Evolutionary conservation across 2,113 vertebrate species (phyloP).

Genomic region (Actenoides lindsayi): DNA sequence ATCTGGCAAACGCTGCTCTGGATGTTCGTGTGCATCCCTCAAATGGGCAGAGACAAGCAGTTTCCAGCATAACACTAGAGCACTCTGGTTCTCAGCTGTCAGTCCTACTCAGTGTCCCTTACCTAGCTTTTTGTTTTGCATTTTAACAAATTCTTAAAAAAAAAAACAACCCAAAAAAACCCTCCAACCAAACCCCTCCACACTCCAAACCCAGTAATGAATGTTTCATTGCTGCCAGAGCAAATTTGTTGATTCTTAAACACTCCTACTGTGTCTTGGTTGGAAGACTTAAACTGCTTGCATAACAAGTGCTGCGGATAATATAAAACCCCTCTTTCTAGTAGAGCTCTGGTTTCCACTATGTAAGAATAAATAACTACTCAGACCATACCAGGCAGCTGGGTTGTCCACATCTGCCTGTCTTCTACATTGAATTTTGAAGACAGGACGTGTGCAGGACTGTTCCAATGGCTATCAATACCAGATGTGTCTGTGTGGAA

Average conservation of each 20-base stretch:
- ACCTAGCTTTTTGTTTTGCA: background rate
- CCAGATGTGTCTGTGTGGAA: background rate
- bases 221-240: background rate
- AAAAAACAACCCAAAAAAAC: background rate
- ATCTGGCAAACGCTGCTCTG: background rate
- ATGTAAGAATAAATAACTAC: background rate
- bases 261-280: conserved; percentile 19
- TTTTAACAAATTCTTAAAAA: background rate
- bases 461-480: background rate
- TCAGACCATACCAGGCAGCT: conserved; percentile 2
- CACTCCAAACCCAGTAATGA: background rate
- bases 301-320: background rate
- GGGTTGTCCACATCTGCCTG: background rate
- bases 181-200: background rate
- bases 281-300: conserved; percentile 38
- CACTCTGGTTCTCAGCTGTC: background rate
- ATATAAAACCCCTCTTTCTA: background rate
- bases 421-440: background rate
- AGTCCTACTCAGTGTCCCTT: background rate
- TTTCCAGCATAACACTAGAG: background rate
- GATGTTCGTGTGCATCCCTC: background rate
- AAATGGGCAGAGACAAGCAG: background rate
- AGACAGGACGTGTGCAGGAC: background rate
- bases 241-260: conserved; percentile 31
- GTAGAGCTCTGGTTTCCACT: conserved; percentile 10